A percentile compares a stretch with the other conserved stretches of the same genome.
These are phyloP conservation scores for Polypedilum vanderplanki DNA, from an alignment of 1,140 invertebrate species.

Conservation along the genomic window DNA sequence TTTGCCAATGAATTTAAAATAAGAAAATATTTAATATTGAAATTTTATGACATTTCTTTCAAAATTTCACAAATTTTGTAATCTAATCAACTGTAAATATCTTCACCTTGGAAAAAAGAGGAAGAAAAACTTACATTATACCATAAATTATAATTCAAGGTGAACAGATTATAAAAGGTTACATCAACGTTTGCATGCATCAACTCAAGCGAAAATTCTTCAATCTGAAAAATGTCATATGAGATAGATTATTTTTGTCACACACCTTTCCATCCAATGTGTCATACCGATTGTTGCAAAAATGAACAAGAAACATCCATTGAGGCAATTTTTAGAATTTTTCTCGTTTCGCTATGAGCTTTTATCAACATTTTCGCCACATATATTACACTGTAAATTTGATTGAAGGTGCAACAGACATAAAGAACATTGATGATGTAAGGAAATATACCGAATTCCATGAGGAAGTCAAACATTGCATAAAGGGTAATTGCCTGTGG, in stretches of 20 bases:
- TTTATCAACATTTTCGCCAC: background rate
- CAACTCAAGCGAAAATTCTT: constrained; percentile 13
- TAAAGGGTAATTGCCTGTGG: background rate
- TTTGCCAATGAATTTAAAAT: too few relatives aligned
- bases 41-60: too few relatives aligned
- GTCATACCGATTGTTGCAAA: background rate
- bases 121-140: background rate
- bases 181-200: background rate
- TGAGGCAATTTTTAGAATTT: background rate
- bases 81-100: too few relatives aligned
- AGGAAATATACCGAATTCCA: background rate
- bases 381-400: background rate
- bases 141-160: background rate
- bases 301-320: background rate
- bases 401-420: background rate
- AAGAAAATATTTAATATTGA: too few relatives aligned
- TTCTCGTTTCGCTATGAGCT: background rate
- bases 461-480: background rate
- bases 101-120: background rate
- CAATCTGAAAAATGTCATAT: background rate
- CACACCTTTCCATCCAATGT: background rate
- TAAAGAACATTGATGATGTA: background rate
- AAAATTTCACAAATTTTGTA: too few relatives aligned
- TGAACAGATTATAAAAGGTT: background rate
- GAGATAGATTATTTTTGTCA: background rate